phyloP scores from a whole-genome alignment of 2,888 invertebrate genomes.

The Drosophila ustulata region DNA sequence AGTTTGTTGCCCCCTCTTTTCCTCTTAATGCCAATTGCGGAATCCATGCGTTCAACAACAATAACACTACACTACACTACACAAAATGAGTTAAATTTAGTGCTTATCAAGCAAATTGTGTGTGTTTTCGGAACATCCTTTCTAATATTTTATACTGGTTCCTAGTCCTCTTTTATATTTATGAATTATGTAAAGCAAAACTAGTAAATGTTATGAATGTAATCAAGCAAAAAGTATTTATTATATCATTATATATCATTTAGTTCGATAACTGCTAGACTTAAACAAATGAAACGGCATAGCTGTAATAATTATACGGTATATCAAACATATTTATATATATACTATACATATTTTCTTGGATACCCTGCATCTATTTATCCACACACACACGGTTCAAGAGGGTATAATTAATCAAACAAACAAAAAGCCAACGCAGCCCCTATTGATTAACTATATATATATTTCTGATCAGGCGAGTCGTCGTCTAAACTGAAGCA shows the following conservation, averaged over 20 bases:
- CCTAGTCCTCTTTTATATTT: slow-evolving; percentile 70
- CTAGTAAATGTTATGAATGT: slow-evolving; percentile 60
- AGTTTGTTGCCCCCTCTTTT: slow-evolving; percentile 1
- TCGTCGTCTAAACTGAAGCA: not conserved
- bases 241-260: slow-evolving; percentile 58
- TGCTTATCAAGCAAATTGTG: slow-evolving; percentile 12
- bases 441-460: slow-evolving; percentile 23
- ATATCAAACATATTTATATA: slow-evolving; percentile 41
- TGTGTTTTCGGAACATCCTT: slow-evolving; percentile 43
- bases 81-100: slow-evolving; percentile 16
- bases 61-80: slow-evolving; percentile 6
- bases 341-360: slow-evolving; percentile 23
- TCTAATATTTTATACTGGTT: slow-evolving; percentile 69
- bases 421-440: slow-evolving; percentile 4
- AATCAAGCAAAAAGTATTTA: slow-evolving; percentile 68
- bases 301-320: slow-evolving; percentile 65
- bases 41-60: slow-evolving; percentile 27
- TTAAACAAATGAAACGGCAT: slow-evolving; percentile 53
- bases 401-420: slow-evolving; percentile 2
- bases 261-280: slow-evolving; percentile 52
- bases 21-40: slow-evolving; percentile 19
- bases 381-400: slow-evolving; percentile 2
- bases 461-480: slow-evolving; percentile 21
- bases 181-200: slow-evolving; percentile 57
- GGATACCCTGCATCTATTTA: slow-evolving; percentile 26